A percentile compares a stretch with the other conserved stretches of the same genome.
Conservation (phyloP, 2,113 vertebrate species). For the Leiothrix lutea region DNA sequence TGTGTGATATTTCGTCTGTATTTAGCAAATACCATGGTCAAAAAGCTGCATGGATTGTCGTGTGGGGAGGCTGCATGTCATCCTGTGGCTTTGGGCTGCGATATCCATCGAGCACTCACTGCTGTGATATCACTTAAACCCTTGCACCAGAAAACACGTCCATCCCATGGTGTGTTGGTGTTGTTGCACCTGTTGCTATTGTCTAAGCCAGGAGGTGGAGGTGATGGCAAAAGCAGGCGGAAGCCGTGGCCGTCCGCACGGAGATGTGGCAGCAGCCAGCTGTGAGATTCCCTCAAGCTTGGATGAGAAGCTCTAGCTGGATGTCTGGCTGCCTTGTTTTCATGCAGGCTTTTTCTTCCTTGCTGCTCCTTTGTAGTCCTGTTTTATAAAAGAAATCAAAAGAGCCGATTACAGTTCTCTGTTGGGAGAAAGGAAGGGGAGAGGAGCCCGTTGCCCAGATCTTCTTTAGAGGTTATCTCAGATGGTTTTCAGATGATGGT, state of each 20-base stretch:
- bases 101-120: background rate
- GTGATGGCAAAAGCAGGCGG: constrained; percentile 14
- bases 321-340: background rate
- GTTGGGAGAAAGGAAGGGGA: background rate
- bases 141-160: background rate
- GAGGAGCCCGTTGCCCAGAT: background rate
- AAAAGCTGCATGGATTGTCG: rapidly evolving
- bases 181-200: constrained; percentile 22
- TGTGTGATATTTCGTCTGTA: background rate
- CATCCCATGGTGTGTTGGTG: background rate
- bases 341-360: background rate
- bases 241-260: rapidly evolving
- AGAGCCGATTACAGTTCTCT: background rate
- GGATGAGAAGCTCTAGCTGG: background rate
- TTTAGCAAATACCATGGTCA: rapidly evolving
- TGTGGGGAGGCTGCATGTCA: background rate
- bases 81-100: background rate
- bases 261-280: background rate
- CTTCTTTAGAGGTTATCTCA: constrained; percentile 12
- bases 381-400: background rate
- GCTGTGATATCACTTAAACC: background rate
- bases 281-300: background rate
- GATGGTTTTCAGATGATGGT: background rate
- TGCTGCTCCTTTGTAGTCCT: background rate
- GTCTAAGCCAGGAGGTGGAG: background rate